These are phyloP conservation scores for Gymnarchus niloticus DNA, from an alignment of 2,113 vertebrate species.

Conservation along the genomic window DNA sequence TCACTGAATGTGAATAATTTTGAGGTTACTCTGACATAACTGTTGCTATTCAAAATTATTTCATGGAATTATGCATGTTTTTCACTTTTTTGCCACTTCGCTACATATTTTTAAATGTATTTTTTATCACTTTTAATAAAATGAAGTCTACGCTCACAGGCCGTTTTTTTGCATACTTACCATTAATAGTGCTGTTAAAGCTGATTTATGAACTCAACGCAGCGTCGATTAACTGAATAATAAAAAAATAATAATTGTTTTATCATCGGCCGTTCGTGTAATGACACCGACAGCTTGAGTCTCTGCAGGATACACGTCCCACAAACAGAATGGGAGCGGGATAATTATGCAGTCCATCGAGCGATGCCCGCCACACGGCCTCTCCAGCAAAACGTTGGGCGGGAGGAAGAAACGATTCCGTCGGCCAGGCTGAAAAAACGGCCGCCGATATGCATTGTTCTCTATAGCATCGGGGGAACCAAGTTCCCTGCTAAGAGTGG, in stretches of 20 bases:
- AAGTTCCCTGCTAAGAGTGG: too few species aligned
- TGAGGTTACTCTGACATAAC: too few species aligned
- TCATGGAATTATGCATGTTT: not conserved
- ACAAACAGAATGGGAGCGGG: not conserved
- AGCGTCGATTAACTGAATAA: not conserved
- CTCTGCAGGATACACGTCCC: not conserved
- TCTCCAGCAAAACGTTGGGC: not conserved
- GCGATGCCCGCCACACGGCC: not conserved
- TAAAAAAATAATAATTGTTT: slow-evolving; percentile 16
- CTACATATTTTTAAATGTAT: not conserved
- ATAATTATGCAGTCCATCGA: slow-evolving; percentile 15
- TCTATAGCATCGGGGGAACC: not conserved
- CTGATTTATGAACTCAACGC: not conserved
- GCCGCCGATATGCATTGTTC: not conserved
- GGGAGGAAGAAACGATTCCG: not conserved
- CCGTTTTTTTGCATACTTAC: too few species aligned
- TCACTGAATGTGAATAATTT: not conserved
- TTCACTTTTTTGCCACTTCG: not conserved
- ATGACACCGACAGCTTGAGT: slow-evolving; percentile 16
- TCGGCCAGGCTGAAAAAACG: not conserved
- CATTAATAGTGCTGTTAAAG: not conserved
- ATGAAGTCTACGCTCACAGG: too few species aligned
- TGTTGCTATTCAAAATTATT: too few species aligned
- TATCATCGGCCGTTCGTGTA: not conserved
- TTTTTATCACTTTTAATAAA: not conserved